These are phyloP conservation scores for Nemapogon koenigi DNA, from an alignment of 2,888 invertebrate genomes.

Conservation along the genomic window DNA sequence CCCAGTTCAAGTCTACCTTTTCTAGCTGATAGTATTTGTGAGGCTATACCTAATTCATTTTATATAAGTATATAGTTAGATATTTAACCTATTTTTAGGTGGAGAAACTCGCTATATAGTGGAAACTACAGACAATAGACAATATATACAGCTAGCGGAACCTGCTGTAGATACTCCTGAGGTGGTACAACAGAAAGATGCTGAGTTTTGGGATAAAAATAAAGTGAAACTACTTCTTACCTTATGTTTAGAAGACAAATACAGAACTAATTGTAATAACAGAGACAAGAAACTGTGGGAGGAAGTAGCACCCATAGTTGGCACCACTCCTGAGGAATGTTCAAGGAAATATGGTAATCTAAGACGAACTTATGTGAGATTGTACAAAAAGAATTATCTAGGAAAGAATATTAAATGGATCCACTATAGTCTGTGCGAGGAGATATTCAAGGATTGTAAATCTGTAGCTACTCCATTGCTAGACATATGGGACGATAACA, in stretches of 20 bases:
- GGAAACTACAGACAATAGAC: conserved; percentile 34
- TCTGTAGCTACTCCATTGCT: conserved; percentile 30
- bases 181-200: conserved; percentile 25
- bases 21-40: not conserved
- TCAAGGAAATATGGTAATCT: conserved; percentile 43
- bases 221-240: conserved; percentile 41
- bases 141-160: conserved; percentile 36
- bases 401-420: conserved; percentile 53
- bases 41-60: no score
- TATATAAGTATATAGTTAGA: no score
- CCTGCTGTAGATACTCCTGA: conserved; percentile 16
- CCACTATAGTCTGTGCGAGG: conserved; percentile 43
- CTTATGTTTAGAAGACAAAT: conserved; percentile 35
- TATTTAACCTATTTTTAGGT: conserved; percentile 27
- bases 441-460: conserved; percentile 46
- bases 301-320: conserved; percentile 35
- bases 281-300: conserved; percentile 37
- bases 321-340: conserved; percentile 39
- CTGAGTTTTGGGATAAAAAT: conserved; percentile 42
- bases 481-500: conserved; percentile 48
- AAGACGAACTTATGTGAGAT: conserved; percentile 41
- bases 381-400: conserved; percentile 43
- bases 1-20: no score
- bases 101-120: conserved; percentile 40
- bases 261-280: conserved; percentile 17